These are phyloP conservation scores for Chlamydotis undulata DNA, from an alignment of 2,113 vertebrate species.

Conservation along the genomic window DNA sequence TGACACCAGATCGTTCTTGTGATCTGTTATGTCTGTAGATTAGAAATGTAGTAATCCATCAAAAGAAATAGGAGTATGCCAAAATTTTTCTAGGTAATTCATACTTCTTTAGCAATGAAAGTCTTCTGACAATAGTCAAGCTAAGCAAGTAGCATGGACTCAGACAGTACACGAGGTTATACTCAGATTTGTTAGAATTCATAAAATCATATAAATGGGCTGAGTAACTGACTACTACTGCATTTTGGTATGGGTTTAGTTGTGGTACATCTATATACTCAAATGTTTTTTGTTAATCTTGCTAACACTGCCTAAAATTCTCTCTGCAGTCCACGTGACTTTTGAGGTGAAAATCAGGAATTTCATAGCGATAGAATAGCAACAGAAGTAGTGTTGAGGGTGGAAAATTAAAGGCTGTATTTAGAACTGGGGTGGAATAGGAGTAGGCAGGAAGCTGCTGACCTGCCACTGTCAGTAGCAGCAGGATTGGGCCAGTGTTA, in stretches of 20 bases:
- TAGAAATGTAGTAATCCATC: not conserved
- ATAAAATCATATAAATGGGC: accelerated
- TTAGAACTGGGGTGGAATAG: not conserved
- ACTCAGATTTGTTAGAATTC: not conserved
- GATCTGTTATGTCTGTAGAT: not conserved
- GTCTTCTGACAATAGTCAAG: not conserved
- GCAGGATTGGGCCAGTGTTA: not conserved
- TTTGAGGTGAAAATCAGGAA: not conserved
- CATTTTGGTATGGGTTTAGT: not conserved
- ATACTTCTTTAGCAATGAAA: not conserved
- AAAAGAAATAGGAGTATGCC: not conserved
- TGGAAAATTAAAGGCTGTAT: not conserved
- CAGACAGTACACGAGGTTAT: accelerated
- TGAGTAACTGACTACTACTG: not conserved
- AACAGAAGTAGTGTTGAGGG: not conserved
- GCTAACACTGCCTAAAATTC: not conserved
- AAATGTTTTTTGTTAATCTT: not conserved
- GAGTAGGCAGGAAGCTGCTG: not conserved
- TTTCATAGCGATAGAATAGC: not conserved
- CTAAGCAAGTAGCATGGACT: not conserved
- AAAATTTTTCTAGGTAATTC: not conserved
- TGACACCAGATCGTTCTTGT: not conserved
- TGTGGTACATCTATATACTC: not conserved
- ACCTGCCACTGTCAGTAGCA: not conserved
- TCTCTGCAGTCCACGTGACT: not conserved